These are phyloP conservation scores for Sesia apiformis DNA, from an alignment of 2,888 invertebrate genomes.

Conservation along the genomic window DNA sequence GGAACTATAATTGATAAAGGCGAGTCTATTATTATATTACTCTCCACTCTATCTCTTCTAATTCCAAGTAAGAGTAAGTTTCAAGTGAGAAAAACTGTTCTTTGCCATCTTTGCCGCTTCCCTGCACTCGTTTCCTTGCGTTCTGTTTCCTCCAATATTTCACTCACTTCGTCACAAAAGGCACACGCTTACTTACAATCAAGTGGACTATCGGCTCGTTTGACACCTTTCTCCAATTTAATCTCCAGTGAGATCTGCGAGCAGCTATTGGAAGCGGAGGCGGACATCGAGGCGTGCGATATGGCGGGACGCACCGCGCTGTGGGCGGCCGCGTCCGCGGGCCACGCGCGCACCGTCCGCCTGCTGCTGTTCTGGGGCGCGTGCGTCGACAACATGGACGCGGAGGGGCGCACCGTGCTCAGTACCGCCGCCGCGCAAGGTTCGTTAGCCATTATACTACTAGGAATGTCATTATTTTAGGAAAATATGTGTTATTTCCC, in stretches of 20 bases:
- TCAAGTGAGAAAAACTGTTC: too few relatives aligned
- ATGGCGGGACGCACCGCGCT: conserved; percentile 87
- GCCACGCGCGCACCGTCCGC: conserved; percentile 89
- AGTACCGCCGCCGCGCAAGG: conserved; percentile 91
- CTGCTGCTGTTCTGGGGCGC: conserved; percentile 96
- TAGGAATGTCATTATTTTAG: too few relatives aligned
- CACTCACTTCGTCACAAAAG: too few relatives aligned
- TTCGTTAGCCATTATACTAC: conserved; percentile 6
- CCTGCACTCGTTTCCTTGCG: too few relatives aligned
- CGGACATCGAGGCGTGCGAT: conserved; percentile 92
- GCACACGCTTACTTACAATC: conserved; percentile 1
- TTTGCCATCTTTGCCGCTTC: too few relatives aligned
- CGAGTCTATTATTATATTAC: too few relatives aligned
- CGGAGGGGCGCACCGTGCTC: conserved; percentile 92
- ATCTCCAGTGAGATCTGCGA: conserved; percentile 87
- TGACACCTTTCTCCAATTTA: too few relatives aligned
- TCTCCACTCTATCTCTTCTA: too few relatives aligned
- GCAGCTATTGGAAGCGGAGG: conserved; percentile 91
- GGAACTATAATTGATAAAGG: too few relatives aligned
- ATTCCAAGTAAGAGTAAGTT: too few relatives aligned
- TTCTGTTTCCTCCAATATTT: too few relatives aligned
- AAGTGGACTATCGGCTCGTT: background rate
- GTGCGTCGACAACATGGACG: conserved; percentile 95
- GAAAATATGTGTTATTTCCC: too few relatives aligned
- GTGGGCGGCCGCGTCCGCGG: conserved; percentile 95